A percentile compares a stretch with the other conserved stretches of the same genome.
phyloP scores from a whole-genome alignment of 2,797 vertebrate genomes.

The Lepus oiostolus region DNA sequence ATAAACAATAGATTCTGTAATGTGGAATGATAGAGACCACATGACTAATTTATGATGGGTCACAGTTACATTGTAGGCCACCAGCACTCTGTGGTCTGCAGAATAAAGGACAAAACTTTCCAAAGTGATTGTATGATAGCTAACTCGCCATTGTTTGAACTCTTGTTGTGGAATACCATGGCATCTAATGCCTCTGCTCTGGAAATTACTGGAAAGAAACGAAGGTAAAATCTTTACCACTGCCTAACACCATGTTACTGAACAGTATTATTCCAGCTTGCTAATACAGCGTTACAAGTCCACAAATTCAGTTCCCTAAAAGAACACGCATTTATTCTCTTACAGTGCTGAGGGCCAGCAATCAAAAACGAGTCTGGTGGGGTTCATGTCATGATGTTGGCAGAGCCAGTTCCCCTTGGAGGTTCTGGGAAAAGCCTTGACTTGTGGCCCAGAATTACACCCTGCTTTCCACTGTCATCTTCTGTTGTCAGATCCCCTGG shows the following conservation, averaged over 20 bases:
- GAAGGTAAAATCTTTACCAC: neutral
- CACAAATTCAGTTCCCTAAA: neutral
- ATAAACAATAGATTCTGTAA: conserved; percentile 85
- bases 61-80: conserved; percentile 85
- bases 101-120: conserved; percentile 86
- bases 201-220: conserved; percentile 62
- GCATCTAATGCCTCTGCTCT: conserved; percentile 71
- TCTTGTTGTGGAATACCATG: conserved; percentile 74
- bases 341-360: neutral
- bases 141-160: conserved; percentile 85
- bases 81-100: conserved; percentile 84
- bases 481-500: neutral
- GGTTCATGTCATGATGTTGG: neutral
- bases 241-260: neutral
- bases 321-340: neutral
- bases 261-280: neutral
- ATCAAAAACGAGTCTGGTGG: neutral
- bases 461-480: neutral
- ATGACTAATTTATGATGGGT: conserved; percentile 85
- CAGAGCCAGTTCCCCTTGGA: neutral
- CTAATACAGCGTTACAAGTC: neutral
- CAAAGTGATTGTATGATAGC: conserved; percentile 86
- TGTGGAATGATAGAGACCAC: conserved; percentile 83
- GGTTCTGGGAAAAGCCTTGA: neutral
- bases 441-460: neutral